These are phyloP conservation scores for Pseudoips prasinana DNA, from an alignment of 2,888 invertebrate species.

Conservation along the genomic window DNA sequence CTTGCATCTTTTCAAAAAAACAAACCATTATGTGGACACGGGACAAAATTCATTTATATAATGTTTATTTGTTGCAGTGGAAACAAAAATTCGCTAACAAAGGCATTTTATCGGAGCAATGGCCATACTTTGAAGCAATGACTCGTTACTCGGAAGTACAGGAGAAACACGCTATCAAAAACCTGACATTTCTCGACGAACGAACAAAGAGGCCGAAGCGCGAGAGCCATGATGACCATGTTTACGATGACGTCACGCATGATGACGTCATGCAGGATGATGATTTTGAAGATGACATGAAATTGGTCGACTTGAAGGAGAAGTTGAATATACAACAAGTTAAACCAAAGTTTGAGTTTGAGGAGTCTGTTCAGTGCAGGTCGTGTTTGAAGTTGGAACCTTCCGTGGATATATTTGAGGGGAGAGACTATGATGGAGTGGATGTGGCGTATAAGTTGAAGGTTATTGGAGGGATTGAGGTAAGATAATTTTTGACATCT, in stretches of 20 bases:
- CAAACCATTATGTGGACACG: no score
- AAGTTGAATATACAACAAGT: conserved; percentile 40
- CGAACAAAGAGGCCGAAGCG: background rate
- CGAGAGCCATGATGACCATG: conserved; percentile 10
- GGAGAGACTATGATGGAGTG: conserved; percentile 50
- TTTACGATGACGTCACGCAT: conserved; percentile 30
- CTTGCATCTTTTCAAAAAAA: no score
- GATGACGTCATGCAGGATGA: conserved; percentile 45
- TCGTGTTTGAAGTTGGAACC: conserved; percentile 57
- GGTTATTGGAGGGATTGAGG: conserved; percentile 62
- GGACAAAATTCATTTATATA: no score
- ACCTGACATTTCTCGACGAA: conserved; percentile 28
- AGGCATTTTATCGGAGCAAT: conserved; percentile 66
- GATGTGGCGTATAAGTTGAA: conserved; percentile 59
- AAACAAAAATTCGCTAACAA: conserved; percentile 69
- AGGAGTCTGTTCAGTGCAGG: conserved; percentile 48
- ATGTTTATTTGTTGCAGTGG: no score
- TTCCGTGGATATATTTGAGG: conserved; percentile 54
- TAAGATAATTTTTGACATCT: no score
- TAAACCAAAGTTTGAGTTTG: conserved; percentile 50
- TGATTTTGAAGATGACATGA: conserved; percentile 68
- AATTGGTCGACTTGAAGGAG: conserved; percentile 64
- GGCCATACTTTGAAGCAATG: conserved; percentile 70
- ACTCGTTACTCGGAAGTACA: conserved; percentile 46
- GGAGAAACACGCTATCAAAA: conserved; percentile 29